phyloP scores from a whole-genome alignment of 2,888 invertebrate species.

The Sphinx pinastri region DNA sequence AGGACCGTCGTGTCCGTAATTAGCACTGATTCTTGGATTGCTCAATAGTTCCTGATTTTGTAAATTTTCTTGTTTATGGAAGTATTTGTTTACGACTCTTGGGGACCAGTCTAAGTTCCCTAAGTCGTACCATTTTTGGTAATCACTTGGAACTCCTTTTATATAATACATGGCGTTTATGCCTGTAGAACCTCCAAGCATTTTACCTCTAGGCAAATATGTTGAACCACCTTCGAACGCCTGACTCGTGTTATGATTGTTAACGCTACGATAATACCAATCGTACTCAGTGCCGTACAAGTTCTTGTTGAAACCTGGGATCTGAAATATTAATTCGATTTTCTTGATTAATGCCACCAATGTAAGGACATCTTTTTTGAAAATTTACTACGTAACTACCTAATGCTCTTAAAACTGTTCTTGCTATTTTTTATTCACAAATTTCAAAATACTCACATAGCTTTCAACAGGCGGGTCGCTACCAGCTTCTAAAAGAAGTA shows the following conservation, averaged over 20 bases:
- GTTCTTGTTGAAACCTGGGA: slow-evolving; percentile 45
- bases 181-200: slow-evolving; percentile 84
- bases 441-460: slow-evolving; percentile 37
- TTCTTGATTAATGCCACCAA: not conserved
- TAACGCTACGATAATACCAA: slow-evolving; percentile 93
- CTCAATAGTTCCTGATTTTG: slow-evolving; percentile 49
- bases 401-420: not conserved
- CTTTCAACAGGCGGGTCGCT: slow-evolving; percentile 39
- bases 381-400: too few species aligned
- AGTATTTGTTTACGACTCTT: slow-evolving; percentile 72
- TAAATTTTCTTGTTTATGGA: slow-evolving; percentile 78
- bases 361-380: not conserved
- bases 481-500: slow-evolving; percentile 44
- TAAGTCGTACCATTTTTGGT: slow-evolving; percentile 75
- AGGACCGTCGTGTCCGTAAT: slow-evolving; percentile 73
- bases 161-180: slow-evolving; percentile 84
- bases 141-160: slow-evolving; percentile 78
- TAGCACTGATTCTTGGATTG: slow-evolving; percentile 42
- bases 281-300: slow-evolving; percentile 81
- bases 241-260: slow-evolving; percentile 87
- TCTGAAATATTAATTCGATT: slow-evolving; percentile 39
- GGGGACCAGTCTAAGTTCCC: slow-evolving; percentile 84
- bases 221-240: slow-evolving; percentile 75
- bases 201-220: slow-evolving; percentile 85
- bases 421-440: not conserved